Evolutionary conservation across 2,113 vertebrate species (phyloP).

Genomic region (Trematocara zebra): DNA sequence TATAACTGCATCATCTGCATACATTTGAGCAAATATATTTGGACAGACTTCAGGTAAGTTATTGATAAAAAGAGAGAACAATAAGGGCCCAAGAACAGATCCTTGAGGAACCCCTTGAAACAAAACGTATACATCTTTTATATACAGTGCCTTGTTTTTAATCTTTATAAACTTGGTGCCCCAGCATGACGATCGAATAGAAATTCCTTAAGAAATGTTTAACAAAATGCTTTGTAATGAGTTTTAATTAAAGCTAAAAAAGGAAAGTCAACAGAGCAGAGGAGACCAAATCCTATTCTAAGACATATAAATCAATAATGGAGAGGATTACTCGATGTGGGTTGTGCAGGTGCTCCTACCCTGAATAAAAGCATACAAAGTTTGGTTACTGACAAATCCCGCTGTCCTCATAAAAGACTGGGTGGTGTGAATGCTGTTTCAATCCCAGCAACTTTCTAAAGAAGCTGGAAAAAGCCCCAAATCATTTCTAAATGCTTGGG

Average conservation of each 20-base stretch:
- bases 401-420: accelerated
- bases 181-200: background rate
- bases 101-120: background rate
- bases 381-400: background rate
- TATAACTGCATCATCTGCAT: too few relatives aligned
- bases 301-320: background rate
- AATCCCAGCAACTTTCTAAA: background rate
- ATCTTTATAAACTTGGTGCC: background rate
- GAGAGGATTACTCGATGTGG: background rate
- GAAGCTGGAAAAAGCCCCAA: background rate
- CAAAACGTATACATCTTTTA: background rate
- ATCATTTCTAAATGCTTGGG: accelerated
- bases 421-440: background rate
- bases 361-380: background rate
- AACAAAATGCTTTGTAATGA: background rate
- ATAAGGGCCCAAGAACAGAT: too few relatives aligned
- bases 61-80: too few relatives aligned
- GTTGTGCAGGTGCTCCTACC: background rate
- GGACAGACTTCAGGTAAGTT: too few relatives aligned
- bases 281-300: background rate
- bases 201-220: background rate
- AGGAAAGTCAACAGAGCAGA: background rate
- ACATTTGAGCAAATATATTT: too few relatives aligned
- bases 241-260: background rate
- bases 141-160: background rate